phyloP scores from a whole-genome alignment of 2,113 vertebrate species.

The Dendrocopos noguchii region DNA sequence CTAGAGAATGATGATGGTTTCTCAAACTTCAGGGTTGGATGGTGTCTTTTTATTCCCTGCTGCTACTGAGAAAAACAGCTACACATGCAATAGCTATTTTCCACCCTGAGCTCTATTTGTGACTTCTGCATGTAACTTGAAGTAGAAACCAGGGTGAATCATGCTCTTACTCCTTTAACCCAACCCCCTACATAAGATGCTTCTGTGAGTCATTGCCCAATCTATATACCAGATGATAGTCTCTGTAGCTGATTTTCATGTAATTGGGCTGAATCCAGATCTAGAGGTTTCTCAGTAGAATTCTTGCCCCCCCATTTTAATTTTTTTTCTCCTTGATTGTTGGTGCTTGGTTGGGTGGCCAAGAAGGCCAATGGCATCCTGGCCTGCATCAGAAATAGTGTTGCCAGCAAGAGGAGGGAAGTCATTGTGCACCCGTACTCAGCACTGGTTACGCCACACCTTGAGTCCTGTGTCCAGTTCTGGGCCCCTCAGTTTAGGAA shows the following conservation, averaged over 20 bases:
- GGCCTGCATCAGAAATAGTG: no score
- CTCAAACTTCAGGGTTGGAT: background rate
- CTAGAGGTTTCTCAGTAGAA: background rate
- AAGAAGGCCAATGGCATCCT: no score
- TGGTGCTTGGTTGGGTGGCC: no score
- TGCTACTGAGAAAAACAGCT: background rate
- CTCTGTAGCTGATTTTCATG: background rate
- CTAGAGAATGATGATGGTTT: background rate
- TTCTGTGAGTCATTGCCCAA: background rate
- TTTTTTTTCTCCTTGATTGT: no score
- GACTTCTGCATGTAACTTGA: slow-evolving; percentile 4
- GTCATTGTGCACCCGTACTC: no score
- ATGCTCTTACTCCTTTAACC: background rate
- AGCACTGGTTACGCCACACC: no score
- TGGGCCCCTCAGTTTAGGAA: no score
- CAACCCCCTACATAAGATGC: background rate
- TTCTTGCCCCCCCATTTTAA: background rate
- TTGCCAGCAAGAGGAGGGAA: no score
- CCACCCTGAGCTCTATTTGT: slow-evolving; percentile 17
- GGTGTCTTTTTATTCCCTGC: background rate
- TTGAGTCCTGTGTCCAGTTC: no score
- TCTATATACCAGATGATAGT: background rate
- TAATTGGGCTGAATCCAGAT: background rate
- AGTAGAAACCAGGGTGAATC: slow-evolving; percentile 20
- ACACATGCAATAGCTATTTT: background rate